Evolutionary conservation across 1,140 invertebrate genomes (phyloP), one percentile per base, ranked within the genome.

Genomic region (Oryctes rhinoceros): DNA sequence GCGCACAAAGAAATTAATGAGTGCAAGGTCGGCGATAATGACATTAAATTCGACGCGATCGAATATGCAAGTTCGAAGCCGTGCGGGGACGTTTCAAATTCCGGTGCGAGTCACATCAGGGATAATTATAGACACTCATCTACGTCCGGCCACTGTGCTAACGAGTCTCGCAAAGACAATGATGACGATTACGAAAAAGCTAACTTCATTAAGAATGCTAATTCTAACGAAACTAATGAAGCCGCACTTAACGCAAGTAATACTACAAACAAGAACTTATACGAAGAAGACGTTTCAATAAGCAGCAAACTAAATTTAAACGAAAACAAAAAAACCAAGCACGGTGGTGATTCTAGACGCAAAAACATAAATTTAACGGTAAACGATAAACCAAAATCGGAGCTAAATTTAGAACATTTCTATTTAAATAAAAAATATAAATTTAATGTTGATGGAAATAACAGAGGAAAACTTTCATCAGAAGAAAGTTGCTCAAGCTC

Each of bases 1-100:
- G 65, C 15, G 7, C 65, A 35, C 65, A 37, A 71, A 35, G 65
- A 71, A 71, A 71, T 71, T 71, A 71, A 71, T 24, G 18, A 71
- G 65, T 35, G 4, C 65, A 71, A 71, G 65, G 65, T 71, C 65
- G 24, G 13, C 24, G 24, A 71, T 35, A 15, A 37, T 71, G 53
- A 18, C 18, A 59, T 59, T n/a, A 59, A 59, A 71, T 71, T 9
- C 6, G 65, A 71, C 35, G 9, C 65, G 24, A 24, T 71, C 65
- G 20, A 15, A 71, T 71, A 37, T 37, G 35, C 65, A 37, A 35
- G 24, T 35, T 30, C 20, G 65, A 71, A 71, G 7, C n/a, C 18
- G 65, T 10, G 15, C 18, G 24, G 24, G 13, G 65, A 71, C 11
- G 65, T 11, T 7, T 71, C 35, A 71, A 35, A 71, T 59, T 59